Conservation (phyloP, 2,797 vertebrate genomes). For the Clarias fuscus region DNA sequence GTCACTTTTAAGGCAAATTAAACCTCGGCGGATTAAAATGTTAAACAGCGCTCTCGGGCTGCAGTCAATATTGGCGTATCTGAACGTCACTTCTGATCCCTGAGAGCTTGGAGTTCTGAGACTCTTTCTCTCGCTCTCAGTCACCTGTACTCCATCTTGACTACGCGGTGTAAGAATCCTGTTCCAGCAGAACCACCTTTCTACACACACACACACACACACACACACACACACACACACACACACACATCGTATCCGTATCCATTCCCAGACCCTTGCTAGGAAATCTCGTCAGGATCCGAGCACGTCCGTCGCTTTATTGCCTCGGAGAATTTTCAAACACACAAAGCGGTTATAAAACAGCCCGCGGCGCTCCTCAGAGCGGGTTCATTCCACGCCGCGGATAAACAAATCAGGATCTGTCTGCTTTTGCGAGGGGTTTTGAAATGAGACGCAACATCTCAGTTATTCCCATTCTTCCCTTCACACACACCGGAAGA, state of each 20-base stretch:
- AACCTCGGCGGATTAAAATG: slow-evolving; percentile 52
- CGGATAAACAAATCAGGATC: slow-evolving; percentile 40
- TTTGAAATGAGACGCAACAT: slow-evolving; percentile 47
- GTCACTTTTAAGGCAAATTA: slow-evolving; percentile 52
- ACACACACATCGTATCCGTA: neutral
- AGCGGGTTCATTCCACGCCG: neutral
- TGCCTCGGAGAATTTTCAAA: slow-evolving; percentile 32
- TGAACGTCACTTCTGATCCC: slow-evolving; percentile 47
- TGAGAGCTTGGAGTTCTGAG: slow-evolving; percentile 31
- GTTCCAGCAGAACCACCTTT: slow-evolving; percentile 37
- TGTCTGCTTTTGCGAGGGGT: slow-evolving; percentile 11
- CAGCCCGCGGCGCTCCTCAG: neutral
- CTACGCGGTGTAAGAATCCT: slow-evolving; percentile 36
- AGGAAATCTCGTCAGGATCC: slow-evolving; percentile 47
- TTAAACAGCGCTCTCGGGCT: slow-evolving; percentile 38
- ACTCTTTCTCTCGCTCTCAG: slow-evolving; percentile 10
- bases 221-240: slow-evolving; percentile 12
- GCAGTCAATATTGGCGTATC: slow-evolving; percentile 47
- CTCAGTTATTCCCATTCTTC: slow-evolving; percentile 48
- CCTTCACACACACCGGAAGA: neutral
- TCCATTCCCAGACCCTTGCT: slow-evolving; percentile 1
- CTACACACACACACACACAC: slow-evolving; percentile 28
- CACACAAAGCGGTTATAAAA: slow-evolving; percentile 1
- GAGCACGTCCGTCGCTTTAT: slow-evolving; percentile 36
- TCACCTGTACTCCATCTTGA: slow-evolving; percentile 43